phyloP scores from a whole-genome alignment of 2,797 vertebrate genomes.

The Nyctibius grandis region DNA sequence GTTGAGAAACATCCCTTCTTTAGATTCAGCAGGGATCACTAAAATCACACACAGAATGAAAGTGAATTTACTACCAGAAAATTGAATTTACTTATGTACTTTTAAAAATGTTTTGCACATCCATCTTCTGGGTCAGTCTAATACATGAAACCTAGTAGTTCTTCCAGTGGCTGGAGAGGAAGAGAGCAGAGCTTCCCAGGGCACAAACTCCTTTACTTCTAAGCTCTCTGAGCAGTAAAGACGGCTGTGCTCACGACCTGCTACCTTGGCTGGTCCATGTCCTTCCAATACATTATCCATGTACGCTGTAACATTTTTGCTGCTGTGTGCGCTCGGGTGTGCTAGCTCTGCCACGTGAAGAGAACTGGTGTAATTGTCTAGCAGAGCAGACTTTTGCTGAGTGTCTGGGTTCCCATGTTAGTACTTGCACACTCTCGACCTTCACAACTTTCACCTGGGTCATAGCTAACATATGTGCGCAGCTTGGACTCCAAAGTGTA shows the following conservation, averaged over 20 bases:
- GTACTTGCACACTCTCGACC: neutral
- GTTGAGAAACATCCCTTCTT: neutral
- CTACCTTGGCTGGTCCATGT: neutral
- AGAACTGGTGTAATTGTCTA: neutral
- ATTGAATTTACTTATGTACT: neutral
- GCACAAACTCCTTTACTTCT: neutral
- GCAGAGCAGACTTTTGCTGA: neutral
- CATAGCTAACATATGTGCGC: rapidly evolving
- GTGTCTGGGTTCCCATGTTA: neutral
- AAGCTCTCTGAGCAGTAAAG: neutral
- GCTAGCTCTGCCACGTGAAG: neutral
- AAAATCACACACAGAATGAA: too few species aligned
- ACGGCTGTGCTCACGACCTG: neutral
- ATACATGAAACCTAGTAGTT: neutral
- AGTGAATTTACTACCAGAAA: neutral
- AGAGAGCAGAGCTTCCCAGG: neutral
- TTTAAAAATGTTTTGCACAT: neutral
- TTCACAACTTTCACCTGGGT: neutral
- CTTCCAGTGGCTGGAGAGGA: neutral
- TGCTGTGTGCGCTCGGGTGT: rapidly evolving
- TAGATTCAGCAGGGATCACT: neutral
- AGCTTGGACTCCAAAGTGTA: neutral
- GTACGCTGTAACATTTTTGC: rapidly evolving
- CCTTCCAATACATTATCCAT: neutral
- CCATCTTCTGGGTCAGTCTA: neutral